Percentiles rank a stretch among this genome's conserved stretches.
Evolutionary conservation across 2,888 invertebrate species (phyloP).

Genomic region (Odontomyia ornata): DNA sequence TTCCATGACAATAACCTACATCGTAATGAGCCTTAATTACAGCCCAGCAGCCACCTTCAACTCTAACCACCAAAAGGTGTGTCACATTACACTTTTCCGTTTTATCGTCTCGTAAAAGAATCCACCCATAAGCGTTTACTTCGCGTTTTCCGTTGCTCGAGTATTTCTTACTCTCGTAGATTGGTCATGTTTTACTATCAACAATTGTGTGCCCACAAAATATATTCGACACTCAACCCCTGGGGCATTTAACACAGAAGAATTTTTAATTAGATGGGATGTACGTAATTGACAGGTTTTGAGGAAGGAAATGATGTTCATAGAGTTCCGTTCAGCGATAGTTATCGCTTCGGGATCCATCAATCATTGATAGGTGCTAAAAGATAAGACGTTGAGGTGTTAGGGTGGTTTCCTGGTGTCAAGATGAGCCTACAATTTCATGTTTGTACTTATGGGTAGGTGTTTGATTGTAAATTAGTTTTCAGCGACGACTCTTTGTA

Average conservation of each 20-base stretch:
- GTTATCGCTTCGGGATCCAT: background rate
- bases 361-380: constrained; percentile 22
- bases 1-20: background rate
- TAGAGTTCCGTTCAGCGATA: background rate
- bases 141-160: background rate
- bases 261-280: constrained; percentile 22
- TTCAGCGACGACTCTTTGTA: no score
- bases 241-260: background rate
- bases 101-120: background rate
- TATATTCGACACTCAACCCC: background rate
- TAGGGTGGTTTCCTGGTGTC: background rate
- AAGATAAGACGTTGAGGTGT: constrained; percentile 3
- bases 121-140: background rate
- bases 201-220: background rate
- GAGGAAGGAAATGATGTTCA: constrained; percentile 7
- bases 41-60: background rate
- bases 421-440: no score
- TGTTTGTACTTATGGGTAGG: no score
- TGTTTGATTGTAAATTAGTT: no score
- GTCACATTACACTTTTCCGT: background rate
- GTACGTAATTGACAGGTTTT: constrained; percentile 19
- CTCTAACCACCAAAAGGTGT: background rate
- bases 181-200: background rate
- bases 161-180: background rate
- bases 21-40: background rate